Conservation (phyloP, 2,888 invertebrate species). For the Dysmachus trigonus region DNA sequence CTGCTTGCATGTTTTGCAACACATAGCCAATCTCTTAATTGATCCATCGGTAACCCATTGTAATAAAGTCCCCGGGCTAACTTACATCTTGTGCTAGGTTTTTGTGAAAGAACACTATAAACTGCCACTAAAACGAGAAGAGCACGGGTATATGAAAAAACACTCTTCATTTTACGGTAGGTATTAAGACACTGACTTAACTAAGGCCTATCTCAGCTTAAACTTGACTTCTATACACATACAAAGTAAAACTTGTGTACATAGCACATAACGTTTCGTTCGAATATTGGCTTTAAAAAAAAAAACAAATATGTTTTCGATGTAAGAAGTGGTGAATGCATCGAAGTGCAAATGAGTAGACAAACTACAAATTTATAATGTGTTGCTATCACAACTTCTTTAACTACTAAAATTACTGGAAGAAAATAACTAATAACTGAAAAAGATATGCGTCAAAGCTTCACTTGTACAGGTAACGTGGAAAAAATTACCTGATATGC, state of each 20-base stretch:
- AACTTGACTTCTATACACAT: background rate
- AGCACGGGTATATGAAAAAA: background rate
- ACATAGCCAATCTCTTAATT: background rate
- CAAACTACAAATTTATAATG: background rate
- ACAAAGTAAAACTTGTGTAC: background rate
- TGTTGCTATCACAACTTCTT: no score
- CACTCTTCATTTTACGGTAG: background rate
- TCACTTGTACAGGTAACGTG: background rate
- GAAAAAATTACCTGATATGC: background rate
- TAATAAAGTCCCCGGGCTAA: background rate
- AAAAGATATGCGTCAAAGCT: no score
- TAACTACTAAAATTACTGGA: background rate
- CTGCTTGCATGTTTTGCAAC: background rate
- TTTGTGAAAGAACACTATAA: background rate
- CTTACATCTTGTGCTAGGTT: background rate
- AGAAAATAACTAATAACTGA: no score
- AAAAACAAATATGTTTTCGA: background rate
- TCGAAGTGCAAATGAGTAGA: background rate
- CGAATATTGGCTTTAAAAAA: background rate
- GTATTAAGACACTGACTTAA: background rate
- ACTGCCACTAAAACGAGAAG: background rate
- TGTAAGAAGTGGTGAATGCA: background rate
- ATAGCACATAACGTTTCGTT: background rate
- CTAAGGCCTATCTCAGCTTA: background rate
- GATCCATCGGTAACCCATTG: background rate